Conservation (phyloP, 2,113 vertebrate species). For the Ammodytes marinus region DNA sequence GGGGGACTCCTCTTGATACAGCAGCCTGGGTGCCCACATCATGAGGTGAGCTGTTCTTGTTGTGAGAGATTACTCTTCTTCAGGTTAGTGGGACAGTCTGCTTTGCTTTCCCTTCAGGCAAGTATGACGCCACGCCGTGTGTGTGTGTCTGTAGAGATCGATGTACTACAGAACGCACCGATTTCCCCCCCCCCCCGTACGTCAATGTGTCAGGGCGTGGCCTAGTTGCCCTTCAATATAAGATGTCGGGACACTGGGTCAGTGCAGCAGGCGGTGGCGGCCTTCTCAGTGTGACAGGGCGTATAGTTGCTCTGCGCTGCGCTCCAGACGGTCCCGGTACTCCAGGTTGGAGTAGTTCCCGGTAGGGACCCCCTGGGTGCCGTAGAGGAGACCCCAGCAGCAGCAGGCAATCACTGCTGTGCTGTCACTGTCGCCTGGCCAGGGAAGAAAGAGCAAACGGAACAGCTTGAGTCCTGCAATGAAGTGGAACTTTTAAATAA, state of each 20-base stretch:
- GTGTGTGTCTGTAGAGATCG: slow-evolving; percentile 37
- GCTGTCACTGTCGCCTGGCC: slow-evolving; percentile 88
- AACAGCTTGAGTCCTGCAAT: background rate
- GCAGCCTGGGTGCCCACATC: background rate
- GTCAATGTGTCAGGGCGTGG: slow-evolving; percentile 28
- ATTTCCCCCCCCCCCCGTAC: slow-evolving; percentile 11
- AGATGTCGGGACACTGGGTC: background rate
- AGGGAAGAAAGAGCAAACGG: background rate
- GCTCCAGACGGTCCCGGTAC: slow-evolving; percentile 81
- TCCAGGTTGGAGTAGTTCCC: slow-evolving; percentile 85
- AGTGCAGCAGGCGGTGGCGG: background rate
- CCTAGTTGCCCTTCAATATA: slow-evolving; percentile 16
- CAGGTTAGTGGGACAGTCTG: slow-evolving; percentile 61
- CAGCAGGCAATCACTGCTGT: slow-evolving; percentile 87
- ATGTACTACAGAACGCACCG: slow-evolving; percentile 13
- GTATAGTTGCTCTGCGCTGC: slow-evolving; percentile 68
- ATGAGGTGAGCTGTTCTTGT: slow-evolving; percentile 22
- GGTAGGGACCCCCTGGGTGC: slow-evolving; percentile 79
- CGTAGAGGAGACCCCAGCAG: slow-evolving; percentile 86
- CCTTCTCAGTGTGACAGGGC: slow-evolving; percentile 66
- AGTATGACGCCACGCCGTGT: slow-evolving; percentile 20
- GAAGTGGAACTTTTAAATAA: background rate
- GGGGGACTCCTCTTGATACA: slow-evolving; percentile 44
- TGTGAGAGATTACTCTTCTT: slow-evolving; percentile 25
- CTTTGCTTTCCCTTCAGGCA: slow-evolving; percentile 49